phyloP scores from a whole-genome alignment of 37 sponge, comb jelly and placozoan genomes.

The Bolinopsis microptera region DNA sequence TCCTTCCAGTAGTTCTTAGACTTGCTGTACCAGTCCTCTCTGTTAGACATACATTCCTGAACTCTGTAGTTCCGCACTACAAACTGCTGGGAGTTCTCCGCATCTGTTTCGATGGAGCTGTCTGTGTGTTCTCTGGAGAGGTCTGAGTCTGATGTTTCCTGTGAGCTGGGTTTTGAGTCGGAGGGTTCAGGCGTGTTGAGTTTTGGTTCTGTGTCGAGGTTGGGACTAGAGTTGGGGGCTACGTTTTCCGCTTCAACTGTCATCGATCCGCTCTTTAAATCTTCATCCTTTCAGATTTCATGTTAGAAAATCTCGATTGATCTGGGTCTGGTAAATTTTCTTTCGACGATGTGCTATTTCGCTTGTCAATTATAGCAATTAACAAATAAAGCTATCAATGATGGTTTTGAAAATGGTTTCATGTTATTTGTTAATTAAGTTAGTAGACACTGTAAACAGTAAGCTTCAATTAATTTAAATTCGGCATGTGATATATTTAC shows the following conservation, averaged over 20 bases:
- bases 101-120: slow-evolving; percentile 1
- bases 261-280: background rate
- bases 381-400: too few relatives aligned
- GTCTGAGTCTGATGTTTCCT: background rate
- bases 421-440: too few relatives aligned
- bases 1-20: slow-evolving; percentile 46
- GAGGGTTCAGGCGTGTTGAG: background rate
- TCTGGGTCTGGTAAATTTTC: background rate
- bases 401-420: too few relatives aligned
- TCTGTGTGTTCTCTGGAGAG: background rate
- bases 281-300: background rate
- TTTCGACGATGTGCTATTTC: too few relatives aligned
- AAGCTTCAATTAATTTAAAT: too few relatives aligned
- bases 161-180: background rate
- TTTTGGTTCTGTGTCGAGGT: background rate
- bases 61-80: slow-evolving; percentile 18
- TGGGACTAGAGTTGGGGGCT: background rate
- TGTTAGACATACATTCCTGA: slow-evolving; percentile 17
- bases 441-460: too few relatives aligned
- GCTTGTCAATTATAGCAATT: too few relatives aligned
- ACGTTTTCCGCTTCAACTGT: background rate
- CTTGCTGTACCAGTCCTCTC: slow-evolving; percentile 47
- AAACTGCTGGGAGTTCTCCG: background rate
- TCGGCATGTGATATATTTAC: too few relatives aligned
- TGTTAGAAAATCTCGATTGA: too few relatives aligned